Evolutionary conservation across 1,140 invertebrate species (phyloP), one percentile per base, ranked within the genome.

Genomic region (Hyles euphorbiae): DNA sequence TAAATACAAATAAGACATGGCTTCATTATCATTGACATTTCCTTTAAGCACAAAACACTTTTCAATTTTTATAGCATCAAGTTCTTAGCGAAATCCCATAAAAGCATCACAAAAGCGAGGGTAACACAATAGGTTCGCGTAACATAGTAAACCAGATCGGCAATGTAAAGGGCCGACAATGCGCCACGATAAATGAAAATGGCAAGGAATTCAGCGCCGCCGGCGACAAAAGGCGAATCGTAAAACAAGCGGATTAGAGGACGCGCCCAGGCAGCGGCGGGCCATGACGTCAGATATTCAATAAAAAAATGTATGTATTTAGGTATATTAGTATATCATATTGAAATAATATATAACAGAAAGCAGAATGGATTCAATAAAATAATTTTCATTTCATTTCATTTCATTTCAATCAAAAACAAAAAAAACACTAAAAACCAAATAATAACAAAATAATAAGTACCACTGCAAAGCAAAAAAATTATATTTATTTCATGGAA

Each of bases 181-280:
- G 58, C 63, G 55, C 36, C 55, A 60, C 70, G 67, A 81, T 81
- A 78, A 81, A 83, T 78, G 70, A 68, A 72, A 75, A 78, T 74
- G 65, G 68, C 44, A 56, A 46, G 67, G 63, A 70, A 73, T 78
- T 74, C 68, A 70, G 60, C 56, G 63, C 62, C 64, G 64, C 62
- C 50, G 53, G 57, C 68, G 65, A 68, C 73, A 61, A 72, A 72
- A 75, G 72, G 68, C 68, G 61, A 53, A 61, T 77, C 78, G 72
- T 83, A 81, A 83, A 83, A 77, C 69, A 70, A 67, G 61, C 60
- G 79, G 77, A 78, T 82, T 81, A 77, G 70, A 61, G 74, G 65
- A 67, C 70, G 70, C 62, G 60, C 60, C 68, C 50, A 40, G 46
- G 56, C 59, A 40, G 49, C 44, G 40, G 11, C 51, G 60, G 64